phyloP scores from a whole-genome alignment of 2,888 invertebrate genomes.

The Sturmia bella region DNA sequence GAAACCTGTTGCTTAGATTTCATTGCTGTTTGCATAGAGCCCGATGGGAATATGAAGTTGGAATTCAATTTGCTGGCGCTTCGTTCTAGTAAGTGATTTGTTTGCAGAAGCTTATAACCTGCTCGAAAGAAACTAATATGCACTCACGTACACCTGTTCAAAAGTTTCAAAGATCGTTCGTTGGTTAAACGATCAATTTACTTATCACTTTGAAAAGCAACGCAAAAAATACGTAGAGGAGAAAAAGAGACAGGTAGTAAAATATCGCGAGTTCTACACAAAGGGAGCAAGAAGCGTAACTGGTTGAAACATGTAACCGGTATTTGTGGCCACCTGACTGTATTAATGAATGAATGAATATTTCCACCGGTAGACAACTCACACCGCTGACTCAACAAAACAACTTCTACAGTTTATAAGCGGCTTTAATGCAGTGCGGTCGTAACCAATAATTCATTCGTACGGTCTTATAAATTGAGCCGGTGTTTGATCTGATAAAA shows the following conservation, averaged over 20 bases:
- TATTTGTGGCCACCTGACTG: conserved; percentile 63
- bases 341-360: conserved; percentile 56
- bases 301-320: conserved; percentile 53
- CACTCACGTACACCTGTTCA: conserved; percentile 43
- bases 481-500: conserved; percentile 4
- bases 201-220: neutral
- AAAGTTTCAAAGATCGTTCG: conserved; percentile 39
- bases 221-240: neutral
- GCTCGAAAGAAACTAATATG: neutral
- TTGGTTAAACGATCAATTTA: conserved; percentile 49
- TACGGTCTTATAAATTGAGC: conserved; percentile 29
- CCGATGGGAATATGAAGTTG: neutral
- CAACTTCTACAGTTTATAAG: conserved; percentile 70
- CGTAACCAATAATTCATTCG: conserved; percentile 57
- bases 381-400: conserved; percentile 61
- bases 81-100: conserved; percentile 4
- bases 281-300: conserved; percentile 39
- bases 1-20: conserved; percentile 16
- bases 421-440: conserved; percentile 71
- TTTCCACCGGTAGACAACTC: conserved; percentile 66
- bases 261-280: neutral
- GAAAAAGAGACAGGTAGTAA: neutral
- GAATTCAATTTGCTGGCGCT: neutral
- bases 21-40: neutral
- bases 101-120: conserved; percentile 31